Evolutionary conservation across 2,113 vertebrate species (phyloP).

Genomic region (Camarhynchus parvulus): DNA sequence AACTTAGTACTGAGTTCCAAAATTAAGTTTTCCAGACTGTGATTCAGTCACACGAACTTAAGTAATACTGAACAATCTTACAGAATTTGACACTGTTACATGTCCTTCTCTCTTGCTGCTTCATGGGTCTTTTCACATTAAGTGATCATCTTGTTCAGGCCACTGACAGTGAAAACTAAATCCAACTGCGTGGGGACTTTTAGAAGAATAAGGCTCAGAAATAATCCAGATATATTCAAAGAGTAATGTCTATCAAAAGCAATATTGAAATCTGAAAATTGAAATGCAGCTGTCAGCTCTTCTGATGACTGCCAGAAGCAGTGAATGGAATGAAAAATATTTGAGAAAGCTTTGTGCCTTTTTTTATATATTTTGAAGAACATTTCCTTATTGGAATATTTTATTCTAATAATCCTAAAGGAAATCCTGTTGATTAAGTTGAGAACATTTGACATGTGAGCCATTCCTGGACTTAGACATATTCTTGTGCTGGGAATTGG

Average conservation of each 20-base stretch:
- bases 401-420: conserved; percentile 26
- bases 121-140: conserved; percentile 37
- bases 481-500: not conserved
- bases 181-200: conserved; percentile 38
- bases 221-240: conserved; percentile 24
- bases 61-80: conserved; percentile 10
- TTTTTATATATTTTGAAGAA: not conserved
- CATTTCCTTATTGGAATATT: not conserved
- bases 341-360: not conserved
- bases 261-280: conserved; percentile 53
- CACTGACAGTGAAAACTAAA: conserved; percentile 62
- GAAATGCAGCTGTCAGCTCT: conserved; percentile 33
- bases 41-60: conserved; percentile 37
- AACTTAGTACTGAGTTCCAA: conserved; percentile 41
- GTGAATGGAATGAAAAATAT: conserved; percentile 19
- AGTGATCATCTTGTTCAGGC: conserved; percentile 31
- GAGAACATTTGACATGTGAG: not conserved
- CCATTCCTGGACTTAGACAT: not conserved
- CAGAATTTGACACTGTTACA: conserved; percentile 29
- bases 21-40: conserved; percentile 67
- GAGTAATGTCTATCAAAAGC: conserved; percentile 40
- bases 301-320: conserved; percentile 39
- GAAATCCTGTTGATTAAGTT: conserved; percentile 16
- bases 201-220: conserved; percentile 56
- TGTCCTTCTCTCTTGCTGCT: conserved; percentile 31